Evolutionary conservation across 2,797 vertebrate species (phyloP), one percentile per base, ranked within the genome.

Genomic region (Anabas testudineus): DNA sequence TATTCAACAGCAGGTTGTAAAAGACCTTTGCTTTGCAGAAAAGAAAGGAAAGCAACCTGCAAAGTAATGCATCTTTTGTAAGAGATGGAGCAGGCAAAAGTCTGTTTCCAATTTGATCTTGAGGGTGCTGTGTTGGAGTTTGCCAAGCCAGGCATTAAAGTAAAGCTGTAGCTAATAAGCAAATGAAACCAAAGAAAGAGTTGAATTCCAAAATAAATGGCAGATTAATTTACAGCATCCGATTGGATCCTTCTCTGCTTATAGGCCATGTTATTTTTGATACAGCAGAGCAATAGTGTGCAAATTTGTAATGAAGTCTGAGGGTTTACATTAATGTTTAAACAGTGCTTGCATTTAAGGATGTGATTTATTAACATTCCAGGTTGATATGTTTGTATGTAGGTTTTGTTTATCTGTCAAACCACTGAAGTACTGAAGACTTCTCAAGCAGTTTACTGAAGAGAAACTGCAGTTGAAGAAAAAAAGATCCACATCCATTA

Each of bases 141-240:
- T 18, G 58, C 76, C 74, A 67, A 78, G 76, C 62, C 83, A 75
- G 71, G 84, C 82, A 76, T 84, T 76, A 81, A 57, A 67, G 57
- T 70, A 76, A 83, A 83, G 64, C 80, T 88, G 85, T 42, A 64
- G 76, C 80, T 87, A 83, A 88, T 88, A 76, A 90, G 59, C 60
- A 76, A 74, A 24, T 76, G 82, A 87, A 87, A 88, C 84, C 83
- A 69, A 80, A 90, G 80, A 77, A 37, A 73, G 82, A 76, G 41
- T 86, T 74, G 48, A 78, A 76, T 87, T 91, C 88, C 87, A 89
- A 87, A 87, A 88, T 86, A 91, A 93, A 90, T 76, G 69, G 10
- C 14, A 42, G 57, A 85, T 87, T 88, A 67, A 87, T 88, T 86
- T 64, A 81, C 73, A 70, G 80, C 82, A 85, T 83, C 83, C 58